phyloP scores from a whole-genome alignment of 2,797 vertebrate genomes.

The Chiloscyllium punctatum region DNA sequence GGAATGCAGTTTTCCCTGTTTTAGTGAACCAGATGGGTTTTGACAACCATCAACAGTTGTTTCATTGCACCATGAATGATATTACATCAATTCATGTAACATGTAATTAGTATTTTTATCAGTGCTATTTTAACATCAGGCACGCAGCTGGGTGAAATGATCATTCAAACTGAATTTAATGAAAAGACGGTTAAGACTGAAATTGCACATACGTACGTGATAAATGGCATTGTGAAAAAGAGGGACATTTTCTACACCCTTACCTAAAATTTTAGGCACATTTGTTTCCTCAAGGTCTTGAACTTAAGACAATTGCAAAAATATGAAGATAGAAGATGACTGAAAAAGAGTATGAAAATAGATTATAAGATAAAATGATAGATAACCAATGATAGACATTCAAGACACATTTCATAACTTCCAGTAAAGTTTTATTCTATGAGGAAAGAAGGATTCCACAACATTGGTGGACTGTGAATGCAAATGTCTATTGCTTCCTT shows the following conservation, averaged over 20 bases:
- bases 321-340: not conserved
- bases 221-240: not conserved
- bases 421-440: not conserved
- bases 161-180: slow-evolving; percentile 11
- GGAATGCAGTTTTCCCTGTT: too few relatives aligned
- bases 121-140: not conserved
- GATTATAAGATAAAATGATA: not conserved
- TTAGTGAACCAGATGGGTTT: too few relatives aligned
- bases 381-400: not conserved
- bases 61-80: too few relatives aligned
- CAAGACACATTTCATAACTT: not conserved
- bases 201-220: not conserved
- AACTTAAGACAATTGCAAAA: not conserved
- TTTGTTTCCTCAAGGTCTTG: not conserved
- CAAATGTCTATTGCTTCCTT: too few relatives aligned
- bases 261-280: not conserved
- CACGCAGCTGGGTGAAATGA: not conserved
- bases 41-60: too few relatives aligned
- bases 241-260: not conserved
- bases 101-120: too few relatives aligned
- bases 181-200: not conserved
- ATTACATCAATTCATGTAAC: too few relatives aligned
- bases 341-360: not conserved
- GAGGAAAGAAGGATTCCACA: not conserved
- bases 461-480: not conserved